Percentiles rank a stretch among this genome's conserved stretches.
Evolutionary conservation across 2,113 vertebrate species (phyloP).

Genomic region (Butorides virescens): DNA sequence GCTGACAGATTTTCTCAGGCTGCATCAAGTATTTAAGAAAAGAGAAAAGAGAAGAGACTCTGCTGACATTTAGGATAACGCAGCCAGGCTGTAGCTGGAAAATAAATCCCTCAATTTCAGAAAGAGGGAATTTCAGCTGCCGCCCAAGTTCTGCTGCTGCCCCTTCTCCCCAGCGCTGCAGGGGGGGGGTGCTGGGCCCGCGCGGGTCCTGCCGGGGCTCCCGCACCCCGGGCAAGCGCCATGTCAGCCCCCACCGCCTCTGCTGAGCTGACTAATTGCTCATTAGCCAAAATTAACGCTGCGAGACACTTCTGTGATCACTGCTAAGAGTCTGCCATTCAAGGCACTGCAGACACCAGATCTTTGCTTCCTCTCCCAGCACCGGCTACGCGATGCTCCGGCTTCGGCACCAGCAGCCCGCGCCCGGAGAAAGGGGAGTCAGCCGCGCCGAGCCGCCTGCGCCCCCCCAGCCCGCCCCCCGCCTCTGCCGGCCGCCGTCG

Average conservation of each 20-base stretch:
- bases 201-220: not conserved
- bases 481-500: too few relatives aligned
- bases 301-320: conserved; percentile 15
- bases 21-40: not conserved
- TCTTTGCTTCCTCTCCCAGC: not conserved
- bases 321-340: not conserved
- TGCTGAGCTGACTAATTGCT: conserved; percentile 6
- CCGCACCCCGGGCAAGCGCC: not conserved
- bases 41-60: not conserved
- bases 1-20: conserved; percentile 8
- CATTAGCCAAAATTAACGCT: conserved; percentile 27
- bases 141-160: not conserved
- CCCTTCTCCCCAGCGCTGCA: rapidly evolving
- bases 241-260: not conserved
- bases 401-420: not conserved
- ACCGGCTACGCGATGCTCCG: not conserved
- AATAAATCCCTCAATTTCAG: not conserved
- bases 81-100: not conserved
- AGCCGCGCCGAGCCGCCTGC: too few relatives aligned
- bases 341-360: not conserved
- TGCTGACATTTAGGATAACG: not conserved
- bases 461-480: too few relatives aligned
- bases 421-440: not conserved
- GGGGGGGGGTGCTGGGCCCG: not conserved
- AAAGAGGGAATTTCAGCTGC: not conserved